phyloP scores from a whole-genome alignment of 2,113 vertebrate species.

The Elgaria multicarinata region DNA sequence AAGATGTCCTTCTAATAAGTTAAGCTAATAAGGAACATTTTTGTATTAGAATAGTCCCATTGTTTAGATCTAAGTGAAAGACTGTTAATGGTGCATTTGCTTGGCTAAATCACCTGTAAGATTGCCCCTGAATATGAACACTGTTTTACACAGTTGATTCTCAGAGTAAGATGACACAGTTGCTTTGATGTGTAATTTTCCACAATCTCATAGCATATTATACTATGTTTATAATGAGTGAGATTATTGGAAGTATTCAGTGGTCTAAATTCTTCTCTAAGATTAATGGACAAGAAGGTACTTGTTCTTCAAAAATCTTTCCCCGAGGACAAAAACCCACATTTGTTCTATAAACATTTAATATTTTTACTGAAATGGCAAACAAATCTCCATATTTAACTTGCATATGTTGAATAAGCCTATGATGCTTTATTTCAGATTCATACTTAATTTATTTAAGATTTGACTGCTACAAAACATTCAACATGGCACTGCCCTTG shows the following conservation, averaged over 20 bases:
- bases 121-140: slow-evolving; percentile 80
- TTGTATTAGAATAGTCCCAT: slow-evolving; percentile 80
- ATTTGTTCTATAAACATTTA: not conserved
- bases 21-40: slow-evolving; percentile 81
- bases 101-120: slow-evolving; percentile 80
- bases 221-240: slow-evolving; percentile 40
- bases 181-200: slow-evolving; percentile 79
- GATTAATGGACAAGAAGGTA: not conserved
- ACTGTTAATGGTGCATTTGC: slow-evolving; percentile 72
- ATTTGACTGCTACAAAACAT: not conserved
- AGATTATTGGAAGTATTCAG: slow-evolving; percentile 6
- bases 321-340: not conserved
- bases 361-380: not conserved
- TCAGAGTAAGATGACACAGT: slow-evolving; percentile 49
- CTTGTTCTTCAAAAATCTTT: not conserved
- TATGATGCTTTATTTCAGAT: not conserved
- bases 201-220: slow-evolving; percentile 73
- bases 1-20: slow-evolving; percentile 76
- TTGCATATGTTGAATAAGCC: not conserved
- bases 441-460: not conserved
- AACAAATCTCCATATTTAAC: not conserved
- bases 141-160: slow-evolving; percentile 71
- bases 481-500: not conserved
- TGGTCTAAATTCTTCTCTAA: not conserved
- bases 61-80: slow-evolving; percentile 84